A percentile compares a stretch with the other conserved stretches of the same genome.
Evolutionary conservation across 1,140 invertebrate species (phyloP).

Genomic region (Eurytemora carolleeae): DNA sequence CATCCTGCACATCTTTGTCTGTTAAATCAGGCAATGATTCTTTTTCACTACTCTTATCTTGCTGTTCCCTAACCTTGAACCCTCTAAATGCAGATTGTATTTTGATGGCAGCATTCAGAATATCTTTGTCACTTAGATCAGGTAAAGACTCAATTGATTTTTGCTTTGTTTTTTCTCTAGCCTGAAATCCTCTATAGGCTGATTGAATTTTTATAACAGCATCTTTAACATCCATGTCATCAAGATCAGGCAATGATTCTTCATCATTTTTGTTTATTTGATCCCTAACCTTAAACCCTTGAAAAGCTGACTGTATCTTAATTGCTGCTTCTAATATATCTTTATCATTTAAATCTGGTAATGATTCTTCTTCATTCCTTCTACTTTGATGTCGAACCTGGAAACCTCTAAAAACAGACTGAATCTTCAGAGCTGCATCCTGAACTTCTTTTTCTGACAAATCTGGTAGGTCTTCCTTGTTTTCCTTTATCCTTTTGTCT

Average conservation of each 20-base stretch:
- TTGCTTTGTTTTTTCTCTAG: background rate
- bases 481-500: background rate
- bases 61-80: constrained; percentile 29
- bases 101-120: constrained; percentile 36
- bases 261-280: background rate
- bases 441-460: background rate
- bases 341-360: constrained; percentile 2
- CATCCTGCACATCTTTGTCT: constrained; percentile 21
- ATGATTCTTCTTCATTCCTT: background rate
- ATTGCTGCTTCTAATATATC: background rate
- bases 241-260: constrained; percentile 4
- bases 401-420: constrained; percentile 7
- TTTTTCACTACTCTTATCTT: background rate
- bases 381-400: background rate
- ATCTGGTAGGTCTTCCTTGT: background rate
- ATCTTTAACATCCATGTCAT: background rate
- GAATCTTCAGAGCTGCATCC: constrained; percentile 9
- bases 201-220: constrained; percentile 3
- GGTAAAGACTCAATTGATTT: background rate
- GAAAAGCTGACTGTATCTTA: constrained; percentile 11
- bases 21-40: constrained; percentile 4
- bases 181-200: constrained; percentile 2
- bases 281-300: constrained; percentile 1
- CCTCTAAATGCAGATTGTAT: constrained; percentile 56
- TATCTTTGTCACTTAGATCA: constrained; percentile 4